Base-by-base conservation (phyloP, 2,797 vertebrate species). In the Steatocranus sp. region DNA sequence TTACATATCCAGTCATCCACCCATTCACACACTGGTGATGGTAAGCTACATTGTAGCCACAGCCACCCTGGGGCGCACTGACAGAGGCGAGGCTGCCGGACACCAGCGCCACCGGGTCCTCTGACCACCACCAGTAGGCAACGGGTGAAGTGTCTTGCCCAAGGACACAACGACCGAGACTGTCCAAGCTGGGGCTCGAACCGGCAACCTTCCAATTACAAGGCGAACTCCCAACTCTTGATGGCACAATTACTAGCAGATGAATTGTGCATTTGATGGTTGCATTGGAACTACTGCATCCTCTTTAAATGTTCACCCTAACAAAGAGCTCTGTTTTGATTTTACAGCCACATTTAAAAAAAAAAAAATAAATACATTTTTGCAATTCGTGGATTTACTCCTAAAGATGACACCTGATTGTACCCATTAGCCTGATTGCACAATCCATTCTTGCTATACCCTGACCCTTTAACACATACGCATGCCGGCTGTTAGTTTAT, bases 351-450 rank as follows among this genome's bases (percentile, higher is more conserved):
- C 54, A 20, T 46, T 81, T 6, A 1, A 30, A 25, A 49, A 23
- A 12, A 0, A 0, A 0, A 0, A n/a, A n/a, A n/a, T n/a, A n/a
- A n/a, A n/a, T n/a, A n/a, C n/a, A 41, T 50, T 75, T 41, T 53
- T 3, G 41, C 4, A 1, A 14, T 83, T 48, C 76, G 25, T n/a
- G 20, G 77, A 79, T 17, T 63, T 61, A 32, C 36, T 30, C 53
- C 1, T 43, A 74, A 70, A 74, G 18, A 86, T 48, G 78, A 87
- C 78, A 51, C 76, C 85, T 79, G 74, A 81, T 81, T 79, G 76
- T 8, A 77, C 4, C 78, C 73, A 80, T 90, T 85, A 83, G 51
- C 75, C 73, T 77, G 75, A 86, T 83, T 84, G 85, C 41, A 27
- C 38, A 25, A 20, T 66, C 61, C 49, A 4, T 20, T 76, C 36